phyloP scores from a whole-genome alignment of 2,113 vertebrate species.

The Pholis gunnellus region DNA sequence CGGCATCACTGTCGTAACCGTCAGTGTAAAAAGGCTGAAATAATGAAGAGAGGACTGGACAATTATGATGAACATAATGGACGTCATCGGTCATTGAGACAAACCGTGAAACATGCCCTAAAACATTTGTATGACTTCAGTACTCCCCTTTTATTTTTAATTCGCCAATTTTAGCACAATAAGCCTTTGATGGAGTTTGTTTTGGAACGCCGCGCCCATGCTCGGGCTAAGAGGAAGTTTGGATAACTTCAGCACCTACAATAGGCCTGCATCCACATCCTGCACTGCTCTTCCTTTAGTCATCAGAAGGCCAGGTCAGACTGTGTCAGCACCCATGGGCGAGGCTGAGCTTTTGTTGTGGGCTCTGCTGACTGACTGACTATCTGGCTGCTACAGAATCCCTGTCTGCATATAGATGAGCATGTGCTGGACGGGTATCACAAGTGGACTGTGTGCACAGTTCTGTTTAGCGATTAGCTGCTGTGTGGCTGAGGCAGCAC shows the following conservation, averaged over 20 bases:
- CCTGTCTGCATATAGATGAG: slow-evolving; percentile 43
- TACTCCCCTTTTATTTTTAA: background rate
- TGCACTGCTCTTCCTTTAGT: slow-evolving; percentile 50
- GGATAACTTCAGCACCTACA: slow-evolving; percentile 53
- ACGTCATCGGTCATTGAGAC: background rate
- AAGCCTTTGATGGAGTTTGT: slow-evolving; percentile 48
- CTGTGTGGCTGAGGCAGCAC: slow-evolving; percentile 1
- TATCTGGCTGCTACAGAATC: slow-evolving; percentile 33
- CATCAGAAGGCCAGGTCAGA: slow-evolving; percentile 45
- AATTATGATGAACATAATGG: background rate
- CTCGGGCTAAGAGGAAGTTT: slow-evolving; percentile 56
- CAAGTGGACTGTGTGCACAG: slow-evolving; percentile 11
- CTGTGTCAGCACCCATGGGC: slow-evolving; percentile 66
- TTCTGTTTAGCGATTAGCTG: background rate
- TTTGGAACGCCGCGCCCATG: slow-evolving; percentile 33
- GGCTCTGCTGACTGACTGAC: slow-evolving; percentile 57
- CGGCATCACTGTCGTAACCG: background rate
- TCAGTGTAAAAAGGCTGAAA: background rate
- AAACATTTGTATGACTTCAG: background rate
- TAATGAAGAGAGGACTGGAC: background rate
- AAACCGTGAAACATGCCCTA: background rate
- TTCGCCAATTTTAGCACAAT: slow-evolving; percentile 14
- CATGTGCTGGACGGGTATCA: slow-evolving; percentile 4
- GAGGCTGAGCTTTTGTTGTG: slow-evolving; percentile 59
- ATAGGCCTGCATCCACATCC: slow-evolving; percentile 60